Evolutionary conservation across 1,140 invertebrate species (phyloP), one percentile per base, ranked within the genome.

Genomic region (Drosophila busckii): DNA sequence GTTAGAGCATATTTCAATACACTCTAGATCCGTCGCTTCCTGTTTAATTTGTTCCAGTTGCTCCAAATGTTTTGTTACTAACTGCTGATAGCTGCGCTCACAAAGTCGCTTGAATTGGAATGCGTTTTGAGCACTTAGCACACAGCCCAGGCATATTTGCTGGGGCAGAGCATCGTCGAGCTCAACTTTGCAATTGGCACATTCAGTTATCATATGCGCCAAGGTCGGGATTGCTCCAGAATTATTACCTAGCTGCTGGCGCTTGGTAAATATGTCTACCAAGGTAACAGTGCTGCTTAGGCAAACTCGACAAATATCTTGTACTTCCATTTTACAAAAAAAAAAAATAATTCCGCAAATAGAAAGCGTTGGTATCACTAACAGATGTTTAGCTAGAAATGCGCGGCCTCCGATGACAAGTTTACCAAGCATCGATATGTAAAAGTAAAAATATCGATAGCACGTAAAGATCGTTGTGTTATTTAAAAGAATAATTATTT

Each of bases 401-500:
- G n/a, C 6, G 7, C n/a, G 2, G 4, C n/a, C 13, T 2, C 34
- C 26, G 28, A 29, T 45, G 13, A 45, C 4, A 12, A n/a, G n/a
- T n/a, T n/a, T n/a, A n/a, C n/a, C n/a, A n/a, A n/a, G n/a, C 9
- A 37, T 10, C 13, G 15, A 35, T 15, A 10, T 19, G 3, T 23
- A 19, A 5, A 8, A 10, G 3, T 10, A 37, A 29, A 10, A 19
- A 12, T 15, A 10, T 10, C 7, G 8, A 5, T 1, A 16, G 8
- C 17, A 0, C 4, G 13, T 10, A 23, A 3, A 15, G 5, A 16
- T 3, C 12, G 34, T 4, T 4, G 0, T 3, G 10, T 7, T 20
- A 15, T 20, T 67, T 78, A 78, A 67, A 59, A 78, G 71, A 76
- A 78, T 78, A 70, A 67, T 67, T 76, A 76, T 78, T 78, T 78